Conservation (phyloP, 2,797 vertebrate genomes). For the Pachyuromys duprasi region DNA sequence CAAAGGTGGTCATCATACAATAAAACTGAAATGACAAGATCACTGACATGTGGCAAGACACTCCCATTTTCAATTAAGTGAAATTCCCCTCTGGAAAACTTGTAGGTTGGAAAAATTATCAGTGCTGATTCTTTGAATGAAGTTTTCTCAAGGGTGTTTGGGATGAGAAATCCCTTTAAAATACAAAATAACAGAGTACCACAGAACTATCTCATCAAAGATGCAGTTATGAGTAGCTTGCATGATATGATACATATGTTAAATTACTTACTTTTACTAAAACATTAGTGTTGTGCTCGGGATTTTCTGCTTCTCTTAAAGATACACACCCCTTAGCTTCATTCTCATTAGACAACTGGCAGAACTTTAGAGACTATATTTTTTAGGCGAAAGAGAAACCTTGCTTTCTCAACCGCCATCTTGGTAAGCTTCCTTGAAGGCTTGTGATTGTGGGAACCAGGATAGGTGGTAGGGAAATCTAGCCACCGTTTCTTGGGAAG, state of each 20-base stretch:
- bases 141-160: neutral
- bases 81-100: constrained; percentile 45
- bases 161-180: neutral
- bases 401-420: neutral
- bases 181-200: constrained; percentile 27
- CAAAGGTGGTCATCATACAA: neutral
- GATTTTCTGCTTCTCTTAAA: constrained; percentile 39
- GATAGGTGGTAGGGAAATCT: neutral
- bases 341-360: neutral
- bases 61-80: constrained; percentile 59
- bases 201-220: neutral
- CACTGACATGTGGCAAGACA: constrained; percentile 16
- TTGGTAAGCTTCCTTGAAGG: neutral
- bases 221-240: neutral
- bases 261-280: constrained; percentile 30
- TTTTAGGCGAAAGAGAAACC: neutral
- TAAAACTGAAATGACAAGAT: constrained; percentile 52
- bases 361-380: neutral
- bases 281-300: constrained; percentile 10
- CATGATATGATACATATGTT: constrained; percentile 10
- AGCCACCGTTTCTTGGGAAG: neutral
- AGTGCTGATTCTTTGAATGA: neutral
- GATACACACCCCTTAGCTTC: neutral
- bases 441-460: neutral
- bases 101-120: neutral